Evolutionary conservation across 2,888 invertebrate species (phyloP), one percentile per base, ranked within the genome.

Genomic region (Mesorhabditis sp.): DNA sequence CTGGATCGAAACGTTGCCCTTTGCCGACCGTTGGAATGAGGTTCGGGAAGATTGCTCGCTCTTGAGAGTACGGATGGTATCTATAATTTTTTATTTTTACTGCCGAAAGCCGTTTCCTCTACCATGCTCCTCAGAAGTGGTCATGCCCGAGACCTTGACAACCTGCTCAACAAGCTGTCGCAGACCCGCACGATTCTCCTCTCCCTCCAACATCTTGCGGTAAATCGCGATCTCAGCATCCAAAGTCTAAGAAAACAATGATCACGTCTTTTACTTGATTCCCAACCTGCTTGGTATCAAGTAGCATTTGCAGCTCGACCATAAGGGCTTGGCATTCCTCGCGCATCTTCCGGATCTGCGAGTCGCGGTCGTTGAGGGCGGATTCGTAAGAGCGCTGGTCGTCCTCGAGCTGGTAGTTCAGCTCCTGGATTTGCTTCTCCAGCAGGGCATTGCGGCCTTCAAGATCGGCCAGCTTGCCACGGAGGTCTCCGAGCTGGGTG

Each of bases 221-320:
- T 89, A 89, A 75, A 89, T 89, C 75, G 88, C 88, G 75, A 89
- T 89, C 83, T 89, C 89, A 69, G 89, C 87, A 83, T 89, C 89
- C 74, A 89, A 82, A 15, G 87, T 87, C 74, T 81, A 58, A 42
- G 72, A 69, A n/a, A 13, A 10, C 63, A 3, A 13, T 4, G 10
- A 58, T n/a, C 13, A 3, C n/a, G 13, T 58, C n/a, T 28, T 58
- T 58, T 58, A 58, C 10, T 69, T 5, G 13, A 69, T 5, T n/a
- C n/a, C 62, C 4, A 15, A 76, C 76, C 69, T 81, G 87, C 78
- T 89, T 89, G 80, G 87, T 88, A 80, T 88, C 88, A 83, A 88
- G 86, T 68, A 88, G 76, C 83, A 86, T 84, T 72, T 87, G 85
- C 62, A 85, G 75, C 73, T 85, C 85, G 67, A 85, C 83, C 85